phyloP scores from a whole-genome alignment of 2,797 vertebrate genomes.

The Odontamblyopus rebecca region DNA sequence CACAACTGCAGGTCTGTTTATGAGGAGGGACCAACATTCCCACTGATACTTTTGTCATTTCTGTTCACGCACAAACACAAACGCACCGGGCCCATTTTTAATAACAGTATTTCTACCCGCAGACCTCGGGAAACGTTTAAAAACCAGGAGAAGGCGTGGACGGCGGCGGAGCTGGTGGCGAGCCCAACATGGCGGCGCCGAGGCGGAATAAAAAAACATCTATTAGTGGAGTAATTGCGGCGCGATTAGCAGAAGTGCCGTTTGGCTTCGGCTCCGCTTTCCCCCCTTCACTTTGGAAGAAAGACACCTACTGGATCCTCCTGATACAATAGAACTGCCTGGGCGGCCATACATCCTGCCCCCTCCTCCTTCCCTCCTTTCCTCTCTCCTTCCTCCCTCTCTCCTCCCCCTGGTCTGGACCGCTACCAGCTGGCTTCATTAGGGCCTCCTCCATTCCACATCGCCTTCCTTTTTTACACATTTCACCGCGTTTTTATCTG shows the following conservation, averaged over 20 bases:
- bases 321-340: constrained; percentile 86
- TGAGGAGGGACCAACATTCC: too few species aligned
- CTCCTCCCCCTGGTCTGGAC: constrained; percentile 82
- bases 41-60: not conserved
- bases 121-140: constrained; percentile 19
- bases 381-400: constrained; percentile 60
- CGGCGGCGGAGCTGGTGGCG: constrained; percentile 31
- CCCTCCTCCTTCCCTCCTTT: constrained; percentile 71
- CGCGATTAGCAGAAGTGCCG: constrained; percentile 83
- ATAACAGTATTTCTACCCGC: not conserved
- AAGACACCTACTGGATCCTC: constrained; percentile 82
- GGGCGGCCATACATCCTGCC: constrained; percentile 82
- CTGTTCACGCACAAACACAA: not conserved
- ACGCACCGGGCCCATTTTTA: not conserved
- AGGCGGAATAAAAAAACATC: constrained; percentile 67
- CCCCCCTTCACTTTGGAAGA: constrained; percentile 78
- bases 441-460: constrained; percentile 81
- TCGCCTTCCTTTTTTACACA: constrained; percentile 80
- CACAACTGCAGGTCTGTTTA: too few species aligned
- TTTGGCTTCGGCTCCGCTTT: constrained; percentile 76
- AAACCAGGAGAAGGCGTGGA: constrained; percentile 15
- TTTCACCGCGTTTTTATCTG: constrained; percentile 85
- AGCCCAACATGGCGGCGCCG: constrained; percentile 70
- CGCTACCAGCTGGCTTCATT: constrained; percentile 86
- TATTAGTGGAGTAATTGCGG: constrained; percentile 85